Conservation (phyloP, 2,888 invertebrate genomes). For the Syritta pipiens region DNA sequence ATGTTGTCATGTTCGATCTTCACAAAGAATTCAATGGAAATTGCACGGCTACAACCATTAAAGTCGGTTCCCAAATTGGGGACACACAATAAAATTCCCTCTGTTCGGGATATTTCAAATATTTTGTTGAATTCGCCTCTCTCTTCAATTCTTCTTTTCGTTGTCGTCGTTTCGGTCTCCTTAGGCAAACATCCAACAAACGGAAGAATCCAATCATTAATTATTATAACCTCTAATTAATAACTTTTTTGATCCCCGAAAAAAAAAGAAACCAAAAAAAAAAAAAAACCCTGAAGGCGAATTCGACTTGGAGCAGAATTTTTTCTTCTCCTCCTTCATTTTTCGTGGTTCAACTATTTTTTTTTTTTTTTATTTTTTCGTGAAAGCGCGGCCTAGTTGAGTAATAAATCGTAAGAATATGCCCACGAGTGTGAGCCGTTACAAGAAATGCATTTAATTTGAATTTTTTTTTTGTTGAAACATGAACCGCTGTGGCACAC, state of each 20-base stretch:
- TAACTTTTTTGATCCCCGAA: conserved; percentile 31
- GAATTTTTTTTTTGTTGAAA: too few relatives aligned
- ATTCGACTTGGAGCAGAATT: too few relatives aligned
- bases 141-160: not conserved
- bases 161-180: not conserved
- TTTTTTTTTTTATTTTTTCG: conserved; percentile 3
- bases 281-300: conserved; percentile 20
- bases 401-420: conserved; percentile 41
- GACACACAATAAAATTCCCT: conserved; percentile 54
- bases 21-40: conserved; percentile 60
- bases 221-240: conserved; percentile 57
- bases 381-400: conserved; percentile 32
- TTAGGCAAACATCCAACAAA: not conserved
- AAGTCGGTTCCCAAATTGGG: conserved; percentile 62
- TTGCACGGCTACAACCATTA: conserved; percentile 58
- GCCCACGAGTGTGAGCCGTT: conserved; percentile 43
- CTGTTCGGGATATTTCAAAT: conserved; percentile 29
- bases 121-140: conserved; percentile 30
- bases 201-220: conserved; percentile 61
- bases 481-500: conserved; percentile 63
- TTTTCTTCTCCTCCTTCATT: not conserved
- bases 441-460: conserved; percentile 50
- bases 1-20: conserved; percentile 57
- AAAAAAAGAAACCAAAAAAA: too few relatives aligned
- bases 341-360: not conserved